Evolutionary conservation across 2,797 vertebrate genomes (phyloP).

Genomic region (Cichlasoma orientale): DNA sequence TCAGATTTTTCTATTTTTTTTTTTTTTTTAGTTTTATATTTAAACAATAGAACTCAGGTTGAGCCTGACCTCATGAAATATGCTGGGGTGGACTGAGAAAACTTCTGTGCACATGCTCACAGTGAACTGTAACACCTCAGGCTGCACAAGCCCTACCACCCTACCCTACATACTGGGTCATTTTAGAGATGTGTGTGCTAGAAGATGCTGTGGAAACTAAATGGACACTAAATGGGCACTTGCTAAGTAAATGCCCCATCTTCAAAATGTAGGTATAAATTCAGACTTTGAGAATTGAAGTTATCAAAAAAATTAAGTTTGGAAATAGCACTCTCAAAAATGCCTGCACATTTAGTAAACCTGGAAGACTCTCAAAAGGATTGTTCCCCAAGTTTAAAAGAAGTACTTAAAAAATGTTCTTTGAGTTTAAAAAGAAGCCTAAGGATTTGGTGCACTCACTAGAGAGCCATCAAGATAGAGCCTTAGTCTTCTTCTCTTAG

Average conservation of each 20-base stretch:
- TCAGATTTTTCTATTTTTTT: neutral
- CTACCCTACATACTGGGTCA: neutral
- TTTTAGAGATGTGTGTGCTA: neutral
- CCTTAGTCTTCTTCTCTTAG: conserved; percentile 23
- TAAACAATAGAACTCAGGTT: neutral
- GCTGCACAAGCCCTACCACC: neutral
- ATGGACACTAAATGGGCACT: neutral
- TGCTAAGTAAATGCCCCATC: conserved; percentile 3
- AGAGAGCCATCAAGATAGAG: conserved; percentile 59
- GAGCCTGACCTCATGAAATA: neutral
- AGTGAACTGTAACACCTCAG: conserved; percentile 8
- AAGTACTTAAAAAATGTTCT: conserved; percentile 20
- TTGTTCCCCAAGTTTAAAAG: conserved; percentile 6
- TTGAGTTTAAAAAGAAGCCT: neutral
- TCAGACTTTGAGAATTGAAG: neutral
- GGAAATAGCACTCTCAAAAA: conserved; percentile 5
- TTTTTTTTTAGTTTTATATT: conserved; percentile 1
- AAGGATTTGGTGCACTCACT: conserved; percentile 31
- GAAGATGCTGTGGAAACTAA: neutral
- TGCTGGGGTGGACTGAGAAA: conserved; percentile 11
- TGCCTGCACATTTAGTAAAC: neutral
- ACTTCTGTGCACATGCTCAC: conserved; percentile 8
- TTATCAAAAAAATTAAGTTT: neutral
- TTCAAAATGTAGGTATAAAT: neutral
- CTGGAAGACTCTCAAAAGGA: conserved; percentile 11